Conservation (phyloP, 2,797 vertebrate genomes). For the Novumbra hubbsi region DNA sequence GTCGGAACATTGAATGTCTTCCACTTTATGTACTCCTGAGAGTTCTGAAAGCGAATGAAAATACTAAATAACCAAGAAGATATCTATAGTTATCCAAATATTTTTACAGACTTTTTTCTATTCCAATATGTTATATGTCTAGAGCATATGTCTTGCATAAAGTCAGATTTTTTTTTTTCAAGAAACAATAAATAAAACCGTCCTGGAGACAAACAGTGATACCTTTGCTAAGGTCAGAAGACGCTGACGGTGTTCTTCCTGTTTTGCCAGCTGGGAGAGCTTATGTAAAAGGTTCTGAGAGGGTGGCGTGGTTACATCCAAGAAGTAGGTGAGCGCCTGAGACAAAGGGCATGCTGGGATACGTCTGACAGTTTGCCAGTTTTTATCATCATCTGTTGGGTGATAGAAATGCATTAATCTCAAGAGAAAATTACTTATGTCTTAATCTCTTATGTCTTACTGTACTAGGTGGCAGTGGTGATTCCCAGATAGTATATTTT, state of each 20-base stretch:
- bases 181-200: background rate
- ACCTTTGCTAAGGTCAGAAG: slow-evolving; percentile 75
- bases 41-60: slow-evolving; percentile 38
- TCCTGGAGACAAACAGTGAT: slow-evolving; percentile 8
- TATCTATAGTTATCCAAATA: background rate
- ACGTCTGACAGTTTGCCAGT: slow-evolving; percentile 72
- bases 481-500: too few relatives aligned
- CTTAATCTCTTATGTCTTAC: background rate
- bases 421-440: background rate
- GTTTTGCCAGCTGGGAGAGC: slow-evolving; percentile 70
- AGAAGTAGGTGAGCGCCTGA: slow-evolving; percentile 78
- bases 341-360: slow-evolving; percentile 77
- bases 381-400: slow-evolving; percentile 26
- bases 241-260: slow-evolving; percentile 59
- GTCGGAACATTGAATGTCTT: slow-evolving; percentile 74
- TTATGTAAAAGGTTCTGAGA: slow-evolving; percentile 78
- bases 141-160: background rate
- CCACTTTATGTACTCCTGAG: slow-evolving; percentile 77
- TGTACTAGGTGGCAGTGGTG: too few relatives aligned
- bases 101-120: background rate
- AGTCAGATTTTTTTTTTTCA: background rate
- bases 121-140: background rate
- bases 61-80: background rate
- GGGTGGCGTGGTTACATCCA: slow-evolving; percentile 83
- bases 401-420: background rate